Conservation (phyloP, 2,797 vertebrate species). For the Cyprinella venusta region DNA sequence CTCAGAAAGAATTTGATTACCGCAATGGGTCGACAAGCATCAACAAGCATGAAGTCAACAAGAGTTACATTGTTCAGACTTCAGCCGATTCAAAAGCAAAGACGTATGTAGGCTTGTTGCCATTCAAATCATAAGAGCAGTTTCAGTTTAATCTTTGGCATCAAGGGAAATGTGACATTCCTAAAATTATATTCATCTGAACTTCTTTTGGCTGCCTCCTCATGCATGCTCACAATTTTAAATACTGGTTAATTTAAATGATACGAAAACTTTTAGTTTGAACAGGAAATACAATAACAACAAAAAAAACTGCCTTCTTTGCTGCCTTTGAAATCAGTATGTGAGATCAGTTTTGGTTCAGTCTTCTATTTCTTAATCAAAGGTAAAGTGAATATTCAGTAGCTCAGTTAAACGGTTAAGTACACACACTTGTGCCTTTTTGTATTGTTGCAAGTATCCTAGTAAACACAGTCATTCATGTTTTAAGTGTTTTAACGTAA, state of each 20-base stretch:
- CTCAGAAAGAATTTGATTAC: background rate
- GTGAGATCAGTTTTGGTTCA: background rate
- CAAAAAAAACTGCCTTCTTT: background rate
- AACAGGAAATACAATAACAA: background rate
- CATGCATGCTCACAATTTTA: background rate
- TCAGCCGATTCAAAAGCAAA: background rate
- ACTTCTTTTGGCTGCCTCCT: background rate
- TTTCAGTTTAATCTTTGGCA: background rate
- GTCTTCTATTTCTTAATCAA: background rate
- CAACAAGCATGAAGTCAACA: conserved; percentile 5
- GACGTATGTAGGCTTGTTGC: background rate
- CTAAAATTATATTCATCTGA: background rate
- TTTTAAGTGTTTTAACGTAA: too few species aligned
- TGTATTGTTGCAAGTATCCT: too few species aligned
- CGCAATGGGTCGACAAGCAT: background rate
- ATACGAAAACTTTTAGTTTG: background rate
- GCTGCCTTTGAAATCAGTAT: background rate
- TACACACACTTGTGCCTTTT: too few species aligned
- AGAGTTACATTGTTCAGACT: conserved; percentile 6
- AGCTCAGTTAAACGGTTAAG: too few species aligned
- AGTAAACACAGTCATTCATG: too few species aligned
- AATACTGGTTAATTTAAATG: background rate
- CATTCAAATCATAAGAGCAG: conserved; percentile 17
- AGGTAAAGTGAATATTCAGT: too few species aligned
- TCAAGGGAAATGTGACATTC: conserved; percentile 1